A percentile compares a stretch with the other conserved stretches of the same genome.
These are phyloP conservation scores for Medauroidea extradentata DNA, from an alignment of 1,140 invertebrate species.

Conservation along the genomic window DNA sequence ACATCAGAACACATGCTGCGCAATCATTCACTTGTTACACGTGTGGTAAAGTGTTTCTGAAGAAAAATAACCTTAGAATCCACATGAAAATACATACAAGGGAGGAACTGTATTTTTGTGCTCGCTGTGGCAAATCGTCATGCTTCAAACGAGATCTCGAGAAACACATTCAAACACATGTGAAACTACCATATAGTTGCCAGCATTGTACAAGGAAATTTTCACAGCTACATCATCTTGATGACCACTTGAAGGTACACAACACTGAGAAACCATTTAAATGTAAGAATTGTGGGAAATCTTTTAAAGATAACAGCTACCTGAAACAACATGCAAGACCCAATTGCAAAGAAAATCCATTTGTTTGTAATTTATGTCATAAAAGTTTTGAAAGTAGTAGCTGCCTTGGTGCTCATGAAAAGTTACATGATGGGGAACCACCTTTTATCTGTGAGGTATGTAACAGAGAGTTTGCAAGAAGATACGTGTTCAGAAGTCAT, in stretches of 20 bases:
- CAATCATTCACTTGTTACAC: no score
- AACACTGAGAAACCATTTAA: constrained; percentile 76
- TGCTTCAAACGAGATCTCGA: background rate
- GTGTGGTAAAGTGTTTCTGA: no score
- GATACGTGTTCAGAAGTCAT: constrained; percentile 58
- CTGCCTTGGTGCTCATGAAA: constrained; percentile 44
- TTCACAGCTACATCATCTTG: constrained; percentile 74
- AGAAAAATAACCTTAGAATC: no score
- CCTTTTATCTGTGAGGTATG: constrained; percentile 63
- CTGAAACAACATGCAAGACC: constrained; percentile 30
- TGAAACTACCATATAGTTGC: constrained; percentile 21
- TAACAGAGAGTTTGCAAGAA: constrained; percentile 64
- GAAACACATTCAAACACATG: background rate
- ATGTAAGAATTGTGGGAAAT: constrained; percentile 68
- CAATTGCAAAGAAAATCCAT: constrained; percentile 51
- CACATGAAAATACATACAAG: no score
- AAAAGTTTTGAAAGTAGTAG: constrained; percentile 40
- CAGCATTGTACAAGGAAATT: no score
- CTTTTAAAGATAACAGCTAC: constrained; percentile 65
- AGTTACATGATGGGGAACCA: constrained; percentile 50
- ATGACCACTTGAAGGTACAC: constrained; percentile 80
- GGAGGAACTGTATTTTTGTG: no score
- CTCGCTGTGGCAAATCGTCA: no score
- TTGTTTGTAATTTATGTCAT: constrained; percentile 47
- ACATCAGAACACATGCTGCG: no score